These are phyloP conservation scores for Gibbula magus DNA, from an alignment of 2,888 invertebrate genomes.

Conservation along the genomic window DNA sequence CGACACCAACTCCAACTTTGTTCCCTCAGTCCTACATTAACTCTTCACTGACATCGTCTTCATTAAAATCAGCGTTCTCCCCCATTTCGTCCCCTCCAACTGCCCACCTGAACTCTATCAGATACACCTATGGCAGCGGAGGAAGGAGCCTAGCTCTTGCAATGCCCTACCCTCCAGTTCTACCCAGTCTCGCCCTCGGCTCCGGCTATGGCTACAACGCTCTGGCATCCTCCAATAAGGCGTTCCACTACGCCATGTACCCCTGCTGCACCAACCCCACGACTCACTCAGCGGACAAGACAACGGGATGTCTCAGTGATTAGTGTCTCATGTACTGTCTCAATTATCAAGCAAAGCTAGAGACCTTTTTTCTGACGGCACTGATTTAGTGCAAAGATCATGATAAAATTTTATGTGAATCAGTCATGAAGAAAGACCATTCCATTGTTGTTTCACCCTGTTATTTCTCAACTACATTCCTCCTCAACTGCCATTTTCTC, in stretches of 20 bases:
- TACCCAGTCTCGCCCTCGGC: constrained; percentile 64
- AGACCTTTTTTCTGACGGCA: too few relatives aligned
- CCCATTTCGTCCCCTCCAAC: constrained; percentile 64
- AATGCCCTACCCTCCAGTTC: constrained; percentile 49
- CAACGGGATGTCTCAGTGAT: constrained; percentile 59
- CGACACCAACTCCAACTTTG: constrained; percentile 23
- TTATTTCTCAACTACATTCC: too few relatives aligned
- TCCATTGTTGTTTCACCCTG: too few relatives aligned
- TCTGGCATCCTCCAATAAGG: constrained; percentile 50
- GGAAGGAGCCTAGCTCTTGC: constrained; percentile 45
- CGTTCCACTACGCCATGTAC: constrained; percentile 61
- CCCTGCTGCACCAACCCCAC: constrained; percentile 58
- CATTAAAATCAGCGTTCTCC: constrained; percentile 72
- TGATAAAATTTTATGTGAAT: too few relatives aligned
- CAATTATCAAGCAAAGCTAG: background rate
- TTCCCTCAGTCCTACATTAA: constrained; percentile 42
- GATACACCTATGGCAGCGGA: constrained; percentile 61
- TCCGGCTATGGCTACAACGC: constrained; percentile 55
- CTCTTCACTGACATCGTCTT: constrained; percentile 46
- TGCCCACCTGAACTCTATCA: constrained; percentile 63
- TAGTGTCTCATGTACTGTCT: constrained; percentile 19
- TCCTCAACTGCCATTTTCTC: too few relatives aligned
- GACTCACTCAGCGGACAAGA: constrained; percentile 49
- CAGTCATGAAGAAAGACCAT: too few relatives aligned
- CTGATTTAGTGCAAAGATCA: too few relatives aligned